Evolutionary conservation across 2,113 vertebrate species (phyloP), one percentile per base, ranked within the genome.

Genomic region (Caloenas nicobarica): DNA sequence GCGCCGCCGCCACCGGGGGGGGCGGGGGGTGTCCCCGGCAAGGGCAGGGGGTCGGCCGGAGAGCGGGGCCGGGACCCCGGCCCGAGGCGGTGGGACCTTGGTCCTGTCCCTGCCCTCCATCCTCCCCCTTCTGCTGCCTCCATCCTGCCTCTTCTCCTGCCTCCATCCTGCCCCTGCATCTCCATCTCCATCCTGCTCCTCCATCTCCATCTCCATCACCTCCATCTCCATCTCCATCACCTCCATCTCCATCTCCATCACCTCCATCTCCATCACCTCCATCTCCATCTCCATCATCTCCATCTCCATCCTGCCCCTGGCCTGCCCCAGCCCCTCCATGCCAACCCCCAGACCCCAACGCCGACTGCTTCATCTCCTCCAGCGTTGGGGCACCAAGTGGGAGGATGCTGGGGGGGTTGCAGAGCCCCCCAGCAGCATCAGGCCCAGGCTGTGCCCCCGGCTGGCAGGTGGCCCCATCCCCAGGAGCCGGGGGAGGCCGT

Each of bases 331-430:
- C 50, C 14, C 21, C 38, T 44, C 78, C 60, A 4, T 14, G 46
- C 44, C 8, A 9, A 29, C 28, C 86, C 46, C 26, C 48, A 5
- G 23, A 2, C 4, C 28, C 24, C 25, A 36, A 19, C 51, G 5
- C 34, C 12, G 1, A 22, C 58, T n/a, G 14, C 25, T 83, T 44
- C 44, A 64, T 28, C 48, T 16, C 56, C 81, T 19, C 29, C 54
- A 3, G 33, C 1, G 0, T 61, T 13, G 50, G 16, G 46, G 36
- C 26, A 2, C 33, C 5, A 2, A 38, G 3, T 5, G 46, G 76
- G 42, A 62, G 48, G 81, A 8, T 46, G 23, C 80, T 53, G 57
- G n/a, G 31, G 36, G 6, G 44, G 38, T 14, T 15, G 57, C 73
- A 26, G 60, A 87, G 36, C 24, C 40, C 76, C 65, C 66, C 10